A percentile compares a stretch with the other conserved stretches of the same genome.
phyloP scores from a whole-genome alignment of 2,113 vertebrate species.

The Oncorhynchus gorbuscha region DNA sequence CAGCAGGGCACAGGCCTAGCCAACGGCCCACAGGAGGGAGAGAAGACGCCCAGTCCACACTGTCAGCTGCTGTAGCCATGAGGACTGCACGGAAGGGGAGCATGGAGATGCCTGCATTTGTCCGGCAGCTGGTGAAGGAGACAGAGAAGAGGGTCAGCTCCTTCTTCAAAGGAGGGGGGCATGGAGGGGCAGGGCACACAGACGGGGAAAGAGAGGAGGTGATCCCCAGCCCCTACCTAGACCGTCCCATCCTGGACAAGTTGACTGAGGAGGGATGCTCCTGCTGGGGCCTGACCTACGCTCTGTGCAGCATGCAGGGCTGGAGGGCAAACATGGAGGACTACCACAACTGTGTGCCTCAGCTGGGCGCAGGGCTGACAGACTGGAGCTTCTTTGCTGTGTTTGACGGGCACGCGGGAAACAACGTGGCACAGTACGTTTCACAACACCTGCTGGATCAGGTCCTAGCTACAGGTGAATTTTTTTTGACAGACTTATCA shows the following conservation, averaged over 20 bases:
- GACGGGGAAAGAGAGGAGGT: slow-evolving; percentile 63
- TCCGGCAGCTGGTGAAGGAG: slow-evolving; percentile 76
- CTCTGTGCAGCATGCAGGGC: slow-evolving; percentile 76
- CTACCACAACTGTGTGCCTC: slow-evolving; percentile 74
- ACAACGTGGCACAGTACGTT: slow-evolving; percentile 72
- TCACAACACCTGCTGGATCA: slow-evolving; percentile 77
- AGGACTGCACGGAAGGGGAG: slow-evolving; percentile 71
- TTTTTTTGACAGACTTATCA: neutral
- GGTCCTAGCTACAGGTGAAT: slow-evolving; percentile 70
- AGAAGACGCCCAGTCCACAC: neutral
- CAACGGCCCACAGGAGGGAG: slow-evolving; percentile 28
- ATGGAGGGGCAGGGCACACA: slow-evolving; percentile 59
- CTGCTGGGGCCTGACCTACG: slow-evolving; percentile 72
- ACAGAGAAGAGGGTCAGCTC: slow-evolving; percentile 76
- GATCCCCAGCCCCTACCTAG: slow-evolving; percentile 66
- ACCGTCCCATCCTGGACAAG: slow-evolving; percentile 73
- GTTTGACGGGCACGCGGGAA: slow-evolving; percentile 77
- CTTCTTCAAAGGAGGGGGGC: slow-evolving; percentile 74
- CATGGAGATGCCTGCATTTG: slow-evolving; percentile 77
- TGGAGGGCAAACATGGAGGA: slow-evolving; percentile 81
- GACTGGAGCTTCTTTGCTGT: slow-evolving; percentile 80
- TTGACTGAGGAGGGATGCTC: slow-evolving; percentile 72
- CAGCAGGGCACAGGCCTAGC: slow-evolving; percentile 41
- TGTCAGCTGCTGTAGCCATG: slow-evolving; percentile 49
- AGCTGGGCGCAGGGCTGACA: slow-evolving; percentile 66